A percentile compares a stretch with the other conserved stretches of the same genome.
These are phyloP conservation scores for Caenorhabditis sp. DNA, from an alignment of 2,888 invertebrate species.

Conservation along the genomic window DNA sequence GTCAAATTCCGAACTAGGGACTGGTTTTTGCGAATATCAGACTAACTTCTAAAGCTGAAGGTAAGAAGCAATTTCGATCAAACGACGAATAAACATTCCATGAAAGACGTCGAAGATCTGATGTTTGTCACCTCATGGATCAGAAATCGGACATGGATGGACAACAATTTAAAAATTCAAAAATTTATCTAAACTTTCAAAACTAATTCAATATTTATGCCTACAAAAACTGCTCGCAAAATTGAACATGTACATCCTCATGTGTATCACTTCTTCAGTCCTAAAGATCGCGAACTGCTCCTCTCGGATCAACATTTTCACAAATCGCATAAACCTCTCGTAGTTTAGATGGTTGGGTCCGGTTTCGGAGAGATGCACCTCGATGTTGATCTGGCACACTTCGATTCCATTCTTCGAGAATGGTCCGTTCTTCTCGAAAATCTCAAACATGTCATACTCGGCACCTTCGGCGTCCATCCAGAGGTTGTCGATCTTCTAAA, in stretches of 20 bases:
- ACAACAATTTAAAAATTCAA: not conserved
- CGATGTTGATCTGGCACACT: constrained; percentile 60
- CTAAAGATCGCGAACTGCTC: constrained; percentile 42
- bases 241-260: constrained; percentile 50
- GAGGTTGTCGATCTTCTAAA: constrained; percentile 53
- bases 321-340: constrained; percentile 30
- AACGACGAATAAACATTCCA: too few species aligned
- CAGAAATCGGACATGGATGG: too few species aligned
- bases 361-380: constrained; percentile 38
- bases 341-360: constrained; percentile 32
- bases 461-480: constrained; percentile 66
- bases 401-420: constrained; percentile 53
- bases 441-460: constrained; percentile 61
- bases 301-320: constrained; percentile 29
- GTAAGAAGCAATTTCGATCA: too few species aligned
- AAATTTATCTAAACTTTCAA: constrained; percentile 5
- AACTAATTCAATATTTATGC: constrained; percentile 40
- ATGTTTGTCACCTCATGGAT: too few species aligned
- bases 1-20: too few species aligned
- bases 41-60: too few species aligned
- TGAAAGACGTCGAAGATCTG: too few species aligned
- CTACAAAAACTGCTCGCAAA: constrained; percentile 50
- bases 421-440: constrained; percentile 40
- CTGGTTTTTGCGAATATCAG: too few species aligned
- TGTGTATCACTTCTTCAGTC: constrained; percentile 28